Base-by-base conservation (phyloP, 2,113 vertebrate genomes). In the Stegastes partitus region DNA sequence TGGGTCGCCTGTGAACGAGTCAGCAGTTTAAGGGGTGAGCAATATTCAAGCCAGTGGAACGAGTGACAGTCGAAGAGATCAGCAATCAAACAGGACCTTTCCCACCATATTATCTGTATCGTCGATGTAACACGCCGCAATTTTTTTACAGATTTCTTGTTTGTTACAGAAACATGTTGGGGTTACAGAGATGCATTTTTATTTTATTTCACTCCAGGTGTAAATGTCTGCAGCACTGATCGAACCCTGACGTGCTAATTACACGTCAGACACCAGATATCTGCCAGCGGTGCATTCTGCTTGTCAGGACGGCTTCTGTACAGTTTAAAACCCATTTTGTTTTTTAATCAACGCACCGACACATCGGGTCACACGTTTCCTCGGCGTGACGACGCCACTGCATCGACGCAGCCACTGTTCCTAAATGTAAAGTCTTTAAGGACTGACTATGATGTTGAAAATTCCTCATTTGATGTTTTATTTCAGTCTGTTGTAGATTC, bases 1-100 rank as follows among this genome's bases (percentile, higher is more conserved):
- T 47, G 56, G 76, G 54, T 80, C 57, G 11, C 66, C 68, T 57
- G 77, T 26, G 69, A 66, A 50, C 47, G 77, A 82, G 71, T 66
- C 58, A 50, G 65, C 81, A 34, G 56, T 57, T 55, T 54, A 63
- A 64, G 28, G 68, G 62, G 50, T 45, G 65, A 87, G 91, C 89
- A 91, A 90, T 92, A 93, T 53, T 79, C 62, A 70, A 78, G 81
- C 85, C 87, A 81, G 88, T 74, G 61, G 73, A 62, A 63, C 44
- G 59, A 81, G 56, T 53, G 31, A 53, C 23, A 19, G 64, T 31
- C 26, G 2, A 3, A 49, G 62, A 63, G 76, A 81, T 84, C 44
- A 47, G 88, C 90, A 89, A 85, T 92, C 88, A 86, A 74, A 81
- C 68, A 47, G 62, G 31, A 68, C 23, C 22, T 74, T 66, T 74